These are phyloP conservation scores for Enteromius viviparus DNA, from an alignment of 2,797 vertebrate genomes.

Conservation along the genomic window DNA sequence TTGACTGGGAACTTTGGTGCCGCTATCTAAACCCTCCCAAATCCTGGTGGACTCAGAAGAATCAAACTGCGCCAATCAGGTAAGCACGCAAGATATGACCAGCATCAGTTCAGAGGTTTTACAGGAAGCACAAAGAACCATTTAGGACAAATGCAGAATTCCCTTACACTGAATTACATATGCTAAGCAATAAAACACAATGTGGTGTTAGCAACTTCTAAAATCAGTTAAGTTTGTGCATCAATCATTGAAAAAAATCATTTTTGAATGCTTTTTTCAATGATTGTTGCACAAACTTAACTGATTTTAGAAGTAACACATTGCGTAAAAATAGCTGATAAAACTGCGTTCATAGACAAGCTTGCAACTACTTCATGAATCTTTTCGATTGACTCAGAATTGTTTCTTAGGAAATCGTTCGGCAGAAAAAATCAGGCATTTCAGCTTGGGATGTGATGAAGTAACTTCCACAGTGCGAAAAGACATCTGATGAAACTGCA, in stretches of 20 bases:
- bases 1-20: constrained; percentile 98
- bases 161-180: not conserved
- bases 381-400: not conserved
- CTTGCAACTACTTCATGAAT: not conserved
- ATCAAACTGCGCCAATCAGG: constrained; percentile 94
- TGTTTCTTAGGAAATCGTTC: not conserved
- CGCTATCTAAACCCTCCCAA: constrained; percentile 94
- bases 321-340: not conserved
- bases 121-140: not conserved
- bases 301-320: not conserved
- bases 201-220: too few species aligned
- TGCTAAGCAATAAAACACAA: not conserved
- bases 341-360: not conserved
- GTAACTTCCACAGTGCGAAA: not conserved
- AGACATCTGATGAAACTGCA: not conserved
- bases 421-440: not conserved
- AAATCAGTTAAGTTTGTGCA: too few species aligned
- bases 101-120: not conserved
- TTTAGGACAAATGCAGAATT: not conserved
- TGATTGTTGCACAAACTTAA: not conserved
- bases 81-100: constrained; percentile 58
- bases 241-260: too few species aligned
- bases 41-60: constrained; percentile 93
- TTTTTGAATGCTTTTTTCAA: not conserved
- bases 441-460: not conserved